A percentile compares a stretch with the other conserved stretches of the same genome.
Evolutionary conservation across 2,797 vertebrate genomes (phyloP).

Genomic region (Onychomys torridus): DNA sequence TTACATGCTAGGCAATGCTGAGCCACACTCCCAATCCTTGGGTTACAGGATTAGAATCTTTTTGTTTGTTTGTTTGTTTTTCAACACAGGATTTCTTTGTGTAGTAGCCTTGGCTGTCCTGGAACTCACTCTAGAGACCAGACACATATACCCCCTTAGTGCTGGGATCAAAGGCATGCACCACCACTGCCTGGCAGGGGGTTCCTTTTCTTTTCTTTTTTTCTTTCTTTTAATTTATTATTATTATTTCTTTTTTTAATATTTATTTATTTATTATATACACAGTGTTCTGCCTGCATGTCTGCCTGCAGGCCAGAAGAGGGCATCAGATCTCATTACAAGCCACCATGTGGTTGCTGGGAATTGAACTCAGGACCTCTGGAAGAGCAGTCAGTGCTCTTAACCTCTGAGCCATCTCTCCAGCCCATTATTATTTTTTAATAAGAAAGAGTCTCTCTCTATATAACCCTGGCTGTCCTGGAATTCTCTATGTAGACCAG

Average conservation of each 20-base stretch:
- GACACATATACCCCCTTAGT: too few species aligned
- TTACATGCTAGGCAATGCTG: background rate
- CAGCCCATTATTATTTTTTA: too few species aligned
- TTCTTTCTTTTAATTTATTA: too few species aligned
- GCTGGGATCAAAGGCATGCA: background rate
- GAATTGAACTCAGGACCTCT: too few species aligned
- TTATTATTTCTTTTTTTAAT: background rate
- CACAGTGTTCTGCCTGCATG: too few species aligned
- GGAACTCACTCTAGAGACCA: background rate
- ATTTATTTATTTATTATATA: too few species aligned
- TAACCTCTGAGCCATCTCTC: too few species aligned
- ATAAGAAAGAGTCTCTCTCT: background rate
- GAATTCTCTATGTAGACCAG: background rate
- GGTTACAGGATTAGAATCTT: background rate
- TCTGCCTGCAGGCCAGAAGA: too few species aligned
- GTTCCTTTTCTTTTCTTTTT: too few species aligned
- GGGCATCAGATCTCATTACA: too few species aligned
- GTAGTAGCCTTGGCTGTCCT: background rate
- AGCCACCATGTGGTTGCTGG: too few species aligned
- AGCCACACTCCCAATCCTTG: background rate
- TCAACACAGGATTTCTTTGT: background rate
- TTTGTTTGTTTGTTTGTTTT: background rate
- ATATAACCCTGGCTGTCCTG: background rate
- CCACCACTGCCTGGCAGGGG: background rate
- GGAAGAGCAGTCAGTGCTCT: too few species aligned